Conservation (phyloP, 2,888 invertebrate species). For the Aporophyla nigra region DNA sequence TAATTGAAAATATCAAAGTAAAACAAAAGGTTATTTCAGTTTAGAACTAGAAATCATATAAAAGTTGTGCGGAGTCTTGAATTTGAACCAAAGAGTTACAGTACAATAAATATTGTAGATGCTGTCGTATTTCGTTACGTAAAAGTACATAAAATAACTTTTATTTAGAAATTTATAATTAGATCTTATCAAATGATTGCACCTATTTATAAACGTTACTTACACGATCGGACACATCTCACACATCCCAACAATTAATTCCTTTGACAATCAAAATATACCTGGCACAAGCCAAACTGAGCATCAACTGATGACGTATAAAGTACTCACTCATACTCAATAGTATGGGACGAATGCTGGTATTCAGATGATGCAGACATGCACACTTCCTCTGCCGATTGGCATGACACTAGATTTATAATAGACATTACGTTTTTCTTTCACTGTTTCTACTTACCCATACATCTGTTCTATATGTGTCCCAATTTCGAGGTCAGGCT, state of each 20-base stretch:
- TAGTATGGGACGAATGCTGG: conserved; percentile 24
- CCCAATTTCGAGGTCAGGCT: not conserved
- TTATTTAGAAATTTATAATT: conserved; percentile 15
- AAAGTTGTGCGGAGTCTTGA: not conserved
- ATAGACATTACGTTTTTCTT: not conserved
- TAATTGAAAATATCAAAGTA: not conserved
- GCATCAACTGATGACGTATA: conserved; percentile 23
- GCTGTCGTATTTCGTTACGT: not conserved
- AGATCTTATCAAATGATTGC: conserved; percentile 15
- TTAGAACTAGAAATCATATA: not conserved
- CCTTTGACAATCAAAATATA: conserved; percentile 34
- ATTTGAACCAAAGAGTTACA: not conserved
- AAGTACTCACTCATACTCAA: conserved; percentile 20
- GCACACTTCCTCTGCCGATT: conserved; percentile 11
- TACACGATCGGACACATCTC: conserved; percentile 14
- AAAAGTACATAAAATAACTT: not conserved
- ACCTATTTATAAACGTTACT: conserved; percentile 17
- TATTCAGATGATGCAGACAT: conserved; percentile 20
- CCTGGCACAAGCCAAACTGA: conserved; percentile 28
- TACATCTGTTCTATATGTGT: not conserved
- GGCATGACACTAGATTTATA: conserved; percentile 3
- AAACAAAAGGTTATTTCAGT: no score
- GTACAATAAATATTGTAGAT: not conserved
- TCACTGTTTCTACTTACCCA: not conserved
- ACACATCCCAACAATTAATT: conserved; percentile 38